Evolutionary conservation across 2,888 invertebrate genomes (phyloP).

Genomic region (Tiliacea citrago): DNA sequence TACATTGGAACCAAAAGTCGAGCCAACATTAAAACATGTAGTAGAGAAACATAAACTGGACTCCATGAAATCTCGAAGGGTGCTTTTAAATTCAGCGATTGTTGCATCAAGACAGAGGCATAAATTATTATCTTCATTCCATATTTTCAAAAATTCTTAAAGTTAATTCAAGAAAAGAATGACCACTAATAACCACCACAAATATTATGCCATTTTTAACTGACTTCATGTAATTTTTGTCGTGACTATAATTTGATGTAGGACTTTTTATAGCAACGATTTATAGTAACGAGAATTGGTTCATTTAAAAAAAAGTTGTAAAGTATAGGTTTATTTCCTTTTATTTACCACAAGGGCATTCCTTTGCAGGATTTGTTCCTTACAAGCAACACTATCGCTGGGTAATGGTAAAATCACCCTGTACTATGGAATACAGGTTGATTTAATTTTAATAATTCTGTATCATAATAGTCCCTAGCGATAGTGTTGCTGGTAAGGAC

Average conservation of each 20-base stretch:
- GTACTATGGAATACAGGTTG: background rate
- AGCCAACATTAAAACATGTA: constrained; percentile 39
- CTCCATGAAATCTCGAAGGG: constrained; percentile 14
- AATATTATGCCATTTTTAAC: background rate
- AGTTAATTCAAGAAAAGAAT: background rate
- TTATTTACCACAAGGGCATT: background rate
- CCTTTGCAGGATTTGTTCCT: background rate
- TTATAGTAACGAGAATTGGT: background rate
- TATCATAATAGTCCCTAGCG: background rate
- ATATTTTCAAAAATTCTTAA: background rate
- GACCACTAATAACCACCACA: background rate
- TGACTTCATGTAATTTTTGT: background rate
- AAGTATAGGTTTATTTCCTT: background rate
- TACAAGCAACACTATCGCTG: background rate
- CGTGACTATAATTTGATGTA: background rate
- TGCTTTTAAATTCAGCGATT: constrained; percentile 39
- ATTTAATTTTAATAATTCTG: background rate
- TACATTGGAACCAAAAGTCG: constrained; percentile 12
- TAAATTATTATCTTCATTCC: background rate
- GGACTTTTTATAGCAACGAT: too few species aligned
- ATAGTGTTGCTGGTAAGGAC: background rate
- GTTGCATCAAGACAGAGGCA: constrained; percentile 19
- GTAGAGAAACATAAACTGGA: constrained; percentile 32
- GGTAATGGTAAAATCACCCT: background rate
- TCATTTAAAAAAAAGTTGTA: background rate